Conservation (phyloP, 2,888 invertebrate genomes). For the Heliconius ismenius region DNA sequence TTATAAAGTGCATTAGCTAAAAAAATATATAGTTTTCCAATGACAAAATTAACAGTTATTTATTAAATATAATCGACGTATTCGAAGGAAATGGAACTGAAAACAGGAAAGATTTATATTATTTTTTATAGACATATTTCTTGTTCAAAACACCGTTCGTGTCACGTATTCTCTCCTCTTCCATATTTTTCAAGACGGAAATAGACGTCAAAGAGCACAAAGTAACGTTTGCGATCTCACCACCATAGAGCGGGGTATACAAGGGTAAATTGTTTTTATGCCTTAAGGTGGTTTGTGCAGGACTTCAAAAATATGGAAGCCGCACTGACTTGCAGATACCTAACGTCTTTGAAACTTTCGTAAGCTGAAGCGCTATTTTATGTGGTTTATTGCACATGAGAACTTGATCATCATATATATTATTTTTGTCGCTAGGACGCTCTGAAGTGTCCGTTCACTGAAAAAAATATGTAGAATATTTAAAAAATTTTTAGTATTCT, state of each 20-base stretch:
- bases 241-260: conserved; percentile 65
- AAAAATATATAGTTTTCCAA: no score
- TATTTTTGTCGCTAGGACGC: not conserved
- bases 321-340: not conserved
- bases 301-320: conserved; percentile 29
- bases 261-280: conserved; percentile 77
- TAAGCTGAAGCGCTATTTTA: not conserved
- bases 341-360: not conserved
- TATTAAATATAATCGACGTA: not conserved
- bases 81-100: not conserved
- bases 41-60: not conserved
- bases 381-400: not conserved
- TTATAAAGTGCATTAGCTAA: no score
- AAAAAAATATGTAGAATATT: no score
- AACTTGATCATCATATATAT: not conserved
- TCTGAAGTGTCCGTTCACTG: no score
- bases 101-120: not conserved
- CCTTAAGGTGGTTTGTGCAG: conserved; percentile 55
- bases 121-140: not conserved
- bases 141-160: not conserved
- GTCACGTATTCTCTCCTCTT: conserved; percentile 44
- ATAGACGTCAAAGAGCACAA: conserved; percentile 64
- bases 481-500: no score
- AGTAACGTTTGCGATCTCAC: conserved; percentile 59
- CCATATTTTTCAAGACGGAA: conserved; percentile 70